Percentiles rank a stretch among this genome's conserved stretches.
Evolutionary conservation across 2,113 vertebrate genomes (phyloP).

Genomic region (Hippoglossus stenolepis): DNA sequence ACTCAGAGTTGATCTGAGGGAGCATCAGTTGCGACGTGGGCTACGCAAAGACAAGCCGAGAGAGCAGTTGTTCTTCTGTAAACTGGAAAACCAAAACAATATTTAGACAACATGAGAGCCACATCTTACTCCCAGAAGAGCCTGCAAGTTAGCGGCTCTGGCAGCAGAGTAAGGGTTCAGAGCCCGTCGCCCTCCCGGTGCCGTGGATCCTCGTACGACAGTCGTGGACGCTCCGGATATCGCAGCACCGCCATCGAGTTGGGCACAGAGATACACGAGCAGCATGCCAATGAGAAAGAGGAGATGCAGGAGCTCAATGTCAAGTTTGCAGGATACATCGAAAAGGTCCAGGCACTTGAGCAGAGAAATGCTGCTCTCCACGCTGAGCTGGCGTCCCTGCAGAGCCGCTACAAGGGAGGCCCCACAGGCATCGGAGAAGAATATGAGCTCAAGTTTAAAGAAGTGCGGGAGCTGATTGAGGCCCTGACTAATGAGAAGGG

Average conservation of each 20-base stretch:
- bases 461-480: constrained; percentile 84
- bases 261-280: constrained; percentile 80
- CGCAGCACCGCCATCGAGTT: constrained; percentile 63
- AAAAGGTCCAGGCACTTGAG: constrained; percentile 84
- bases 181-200: constrained; percentile 80
- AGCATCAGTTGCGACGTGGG: constrained; percentile 38
- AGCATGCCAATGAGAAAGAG: constrained; percentile 82
- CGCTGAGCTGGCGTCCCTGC: constrained; percentile 70
- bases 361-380: constrained; percentile 73
- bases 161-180: constrained; percentile 77
- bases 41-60: constrained; percentile 26
- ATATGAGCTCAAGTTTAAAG: constrained; percentile 81
- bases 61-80: constrained; percentile 13
- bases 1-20: constrained; percentile 45
- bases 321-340: constrained; percentile 84
- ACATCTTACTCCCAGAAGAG: constrained; percentile 82
- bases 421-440: constrained; percentile 76
- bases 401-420: constrained; percentile 70
- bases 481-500: constrained; percentile 81
- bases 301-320: constrained; percentile 86
- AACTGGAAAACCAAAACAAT: constrained; percentile 13
- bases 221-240: constrained; percentile 68
- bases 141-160: constrained; percentile 78
- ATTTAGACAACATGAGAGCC: constrained; percentile 80
- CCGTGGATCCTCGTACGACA: constrained; percentile 74